Evolutionary conservation across 2,888 invertebrate species (phyloP), one percentile per base, ranked within the genome.

Genomic region (Bellardia bayeri): DNA sequence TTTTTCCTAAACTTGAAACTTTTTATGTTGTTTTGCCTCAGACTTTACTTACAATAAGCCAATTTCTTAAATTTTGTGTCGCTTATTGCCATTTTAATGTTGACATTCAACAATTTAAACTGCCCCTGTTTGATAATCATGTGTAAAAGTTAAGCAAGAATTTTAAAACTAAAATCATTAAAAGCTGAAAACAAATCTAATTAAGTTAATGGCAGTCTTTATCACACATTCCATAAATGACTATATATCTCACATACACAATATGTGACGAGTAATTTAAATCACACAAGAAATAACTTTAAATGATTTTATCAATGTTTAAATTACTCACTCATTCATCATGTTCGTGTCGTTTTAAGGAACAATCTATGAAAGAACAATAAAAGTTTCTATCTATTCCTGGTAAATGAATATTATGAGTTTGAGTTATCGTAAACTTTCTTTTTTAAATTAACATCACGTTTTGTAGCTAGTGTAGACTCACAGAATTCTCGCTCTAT

Each of bases 141-240:
- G 3, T 11, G 11, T 66, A 51, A 49, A 30, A n/a, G 14, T 51
- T 69, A 69, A 69, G 3, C 68, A 69, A 33, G 51, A n/a, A 30
- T 51, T 69, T 69, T 13, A 14, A 68, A 68, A 68, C 45, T 45
- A 14, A 68, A n/a, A 69, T 23, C 51, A 49, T 69, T 49, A 66
- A 45, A 66, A 66, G 6, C 30, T 8, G 30, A 51, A 49, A 69
- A 49, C 8, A 45, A 69, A 69, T 14, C 51, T n/a, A 69, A 69
- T 69, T 69, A 51, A 69, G 30, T 69, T 69, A 69, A 69, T 69
- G 68, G 8, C n/a, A 30, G 4, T 49, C 68, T 3, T 69, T 51
- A 68, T 30, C 23, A 49, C 68, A 33, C 68, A 68, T 30, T n/a
- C 37, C 14, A 3, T 42, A 40, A 2, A 61, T 11, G 9, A 14